phyloP scores from a whole-genome alignment of 2,888 invertebrate species.

The Megaustenia siamemsis region DNA sequence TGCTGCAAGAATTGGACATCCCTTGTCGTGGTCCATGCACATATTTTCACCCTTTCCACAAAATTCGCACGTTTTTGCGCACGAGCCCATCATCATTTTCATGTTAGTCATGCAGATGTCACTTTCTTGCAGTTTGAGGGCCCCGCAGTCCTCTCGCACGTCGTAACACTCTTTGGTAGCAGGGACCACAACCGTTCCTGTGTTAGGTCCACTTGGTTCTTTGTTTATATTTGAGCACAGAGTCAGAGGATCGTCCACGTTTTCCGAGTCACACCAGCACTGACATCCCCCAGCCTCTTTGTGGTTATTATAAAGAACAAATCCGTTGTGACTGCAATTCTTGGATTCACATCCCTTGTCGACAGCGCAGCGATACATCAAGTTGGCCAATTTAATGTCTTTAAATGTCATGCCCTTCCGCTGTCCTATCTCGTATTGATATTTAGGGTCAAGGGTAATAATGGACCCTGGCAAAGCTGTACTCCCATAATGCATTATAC shows the following conservation, averaged over 20 bases:
- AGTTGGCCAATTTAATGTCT: conserved; percentile 69
- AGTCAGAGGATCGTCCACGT: conserved; percentile 20
- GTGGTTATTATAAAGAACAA: conserved; percentile 12
- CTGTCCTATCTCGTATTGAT: conserved; percentile 72
- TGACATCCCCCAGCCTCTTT: not conserved
- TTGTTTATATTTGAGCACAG: conserved; percentile 27
- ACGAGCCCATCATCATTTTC: conserved; percentile 39
- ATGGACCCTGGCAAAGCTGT: conserved; percentile 70
- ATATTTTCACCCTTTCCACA: conserved; percentile 38
- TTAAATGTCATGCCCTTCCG: conserved; percentile 65
- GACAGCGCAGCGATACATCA: conserved; percentile 67
- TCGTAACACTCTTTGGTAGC: conserved; percentile 13
- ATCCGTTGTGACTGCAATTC: conserved; percentile 15
- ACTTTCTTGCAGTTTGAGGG: not conserved
- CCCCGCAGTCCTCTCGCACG: conserved; percentile 32
- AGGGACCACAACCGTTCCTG: not conserved
- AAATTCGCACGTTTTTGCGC: conserved; percentile 36
- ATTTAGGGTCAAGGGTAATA: conserved; percentile 65
- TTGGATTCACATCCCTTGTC: not conserved
- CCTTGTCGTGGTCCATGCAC: conserved; percentile 55
- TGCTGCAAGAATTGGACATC: conserved; percentile 44
- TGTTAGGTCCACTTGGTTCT: not conserved
- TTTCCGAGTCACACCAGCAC: conserved; percentile 48
- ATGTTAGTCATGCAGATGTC: conserved; percentile 44
- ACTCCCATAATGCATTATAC: conserved; percentile 73